Percentiles rank a stretch among this genome's conserved stretches.
Evolutionary conservation across 2,888 invertebrate genomes (phyloP).

Genomic region (Epirrita christyi): DNA sequence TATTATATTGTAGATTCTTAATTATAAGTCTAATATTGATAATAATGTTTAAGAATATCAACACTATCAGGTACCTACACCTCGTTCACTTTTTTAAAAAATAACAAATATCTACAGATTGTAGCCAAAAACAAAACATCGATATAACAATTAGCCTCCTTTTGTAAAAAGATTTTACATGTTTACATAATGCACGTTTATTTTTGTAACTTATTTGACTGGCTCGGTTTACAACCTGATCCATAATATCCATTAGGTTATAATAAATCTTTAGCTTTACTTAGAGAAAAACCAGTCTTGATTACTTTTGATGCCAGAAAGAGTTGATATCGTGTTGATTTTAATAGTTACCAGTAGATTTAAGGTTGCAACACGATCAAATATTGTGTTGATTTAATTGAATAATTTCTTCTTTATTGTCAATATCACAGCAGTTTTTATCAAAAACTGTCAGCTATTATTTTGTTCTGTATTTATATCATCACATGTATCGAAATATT

Average conservation of each 20-base stretch:
- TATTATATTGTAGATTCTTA: conserved; percentile 19
- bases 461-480: conserved; percentile 5
- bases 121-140: conserved; percentile 17
- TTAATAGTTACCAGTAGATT: conserved; percentile 79
- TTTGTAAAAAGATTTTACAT: conserved; percentile 8
- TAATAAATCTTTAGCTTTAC: conserved; percentile 7
- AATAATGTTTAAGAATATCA: conserved; percentile 30
- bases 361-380: conserved; percentile 67
- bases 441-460: conserved; percentile 66
- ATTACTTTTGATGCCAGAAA: conserved; percentile 53
- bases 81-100: conserved; percentile 5
- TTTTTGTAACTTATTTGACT: conserved; percentile 3
- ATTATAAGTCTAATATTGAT: conserved; percentile 25
- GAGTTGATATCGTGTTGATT: conserved; percentile 55
- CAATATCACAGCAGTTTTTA: conserved; percentile 82
- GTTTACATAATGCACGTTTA: neutral
- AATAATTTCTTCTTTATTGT: conserved; percentile 59
- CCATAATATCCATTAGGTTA: conserved; percentile 4
- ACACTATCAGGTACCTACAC: conserved; percentile 9
- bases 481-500: neutral
- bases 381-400: conserved; percentile 63
- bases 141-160: conserved; percentile 5
- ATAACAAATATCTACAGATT: conserved; percentile 2
- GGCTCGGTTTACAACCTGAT: conserved; percentile 7
- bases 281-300: conserved; percentile 35